These are phyloP conservation scores for Camelus dromedarius DNA, from an alignment of 2,113 vertebrate species.

Conservation along the genomic window DNA sequence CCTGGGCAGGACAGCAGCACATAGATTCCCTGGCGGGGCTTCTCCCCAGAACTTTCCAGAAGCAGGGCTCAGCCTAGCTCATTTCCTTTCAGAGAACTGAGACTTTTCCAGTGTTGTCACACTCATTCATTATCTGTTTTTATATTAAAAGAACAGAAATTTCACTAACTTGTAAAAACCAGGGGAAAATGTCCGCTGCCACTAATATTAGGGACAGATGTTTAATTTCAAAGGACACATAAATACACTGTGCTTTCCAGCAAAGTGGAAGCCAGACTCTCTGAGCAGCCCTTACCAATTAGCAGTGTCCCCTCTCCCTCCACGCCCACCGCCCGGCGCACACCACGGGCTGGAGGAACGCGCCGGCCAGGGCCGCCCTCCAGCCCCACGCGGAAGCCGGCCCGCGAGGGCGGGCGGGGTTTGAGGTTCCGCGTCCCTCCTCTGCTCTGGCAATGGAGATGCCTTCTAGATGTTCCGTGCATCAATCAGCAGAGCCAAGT, in stretches of 20 bases:
- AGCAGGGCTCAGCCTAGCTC: rapidly evolving
- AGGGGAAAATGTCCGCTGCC: not conserved
- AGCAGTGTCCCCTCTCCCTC: not conserved
- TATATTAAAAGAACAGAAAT: slow-evolving; percentile 35
- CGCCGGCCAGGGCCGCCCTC: rapidly evolving
- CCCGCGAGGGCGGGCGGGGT: rapidly evolving
- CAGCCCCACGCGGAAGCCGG: not conserved
- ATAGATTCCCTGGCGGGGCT: rapidly evolving
- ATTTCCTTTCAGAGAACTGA: not conserved
- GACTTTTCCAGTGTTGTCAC: not conserved
- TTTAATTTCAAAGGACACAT: not conserved
- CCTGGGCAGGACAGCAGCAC: not conserved
- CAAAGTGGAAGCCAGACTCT: not conserved
- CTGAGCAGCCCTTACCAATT: not conserved
- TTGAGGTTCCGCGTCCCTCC: not conserved
- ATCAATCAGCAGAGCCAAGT: not conserved
- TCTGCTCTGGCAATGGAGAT: not conserved
- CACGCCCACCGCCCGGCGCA: rapidly evolving
- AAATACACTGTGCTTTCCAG: not conserved
- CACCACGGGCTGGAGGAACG: not conserved
- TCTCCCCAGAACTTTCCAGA: not conserved
- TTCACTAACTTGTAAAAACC: not conserved
- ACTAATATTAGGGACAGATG: slow-evolving; percentile 5
- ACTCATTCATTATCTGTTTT: not conserved
- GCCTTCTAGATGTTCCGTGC: not conserved